Conservation (phyloP, 2,113 vertebrate species). For the Galbula dea region DNA sequence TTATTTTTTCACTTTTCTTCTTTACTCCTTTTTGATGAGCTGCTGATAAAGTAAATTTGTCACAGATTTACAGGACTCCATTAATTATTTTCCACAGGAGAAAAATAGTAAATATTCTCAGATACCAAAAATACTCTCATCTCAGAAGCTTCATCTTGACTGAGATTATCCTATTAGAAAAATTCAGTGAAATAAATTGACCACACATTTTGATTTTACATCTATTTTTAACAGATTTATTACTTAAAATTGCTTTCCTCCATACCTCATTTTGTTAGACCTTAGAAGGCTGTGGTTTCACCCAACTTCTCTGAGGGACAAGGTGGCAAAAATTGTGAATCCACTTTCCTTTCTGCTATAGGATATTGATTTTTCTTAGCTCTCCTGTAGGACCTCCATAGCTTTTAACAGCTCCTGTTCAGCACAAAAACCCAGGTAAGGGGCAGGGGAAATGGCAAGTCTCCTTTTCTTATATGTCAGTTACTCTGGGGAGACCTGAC, state of each 20-base stretch:
- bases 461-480: neutral
- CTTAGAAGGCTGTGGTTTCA: neutral
- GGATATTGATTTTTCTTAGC: neutral
- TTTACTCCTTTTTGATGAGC: neutral
- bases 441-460: neutral
- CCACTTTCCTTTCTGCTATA: neutral
- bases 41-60: neutral
- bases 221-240: neutral
- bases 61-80: neutral
- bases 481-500: neutral
- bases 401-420: neutral
- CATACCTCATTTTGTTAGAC: neutral
- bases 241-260: neutral
- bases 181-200: neutral
- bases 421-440: neutral
- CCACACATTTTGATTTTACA: neutral
- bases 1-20: neutral
- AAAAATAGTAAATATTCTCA: neutral
- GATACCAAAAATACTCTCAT: accelerated
- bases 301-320: neutral
- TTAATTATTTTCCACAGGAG: neutral
- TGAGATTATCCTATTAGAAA: neutral
- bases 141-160: neutral
- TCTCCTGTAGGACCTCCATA: neutral
- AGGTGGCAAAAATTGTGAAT: neutral